phyloP scores from a whole-genome alignment of 1,140 invertebrate species.

The Drosophila nasuta region DNA sequence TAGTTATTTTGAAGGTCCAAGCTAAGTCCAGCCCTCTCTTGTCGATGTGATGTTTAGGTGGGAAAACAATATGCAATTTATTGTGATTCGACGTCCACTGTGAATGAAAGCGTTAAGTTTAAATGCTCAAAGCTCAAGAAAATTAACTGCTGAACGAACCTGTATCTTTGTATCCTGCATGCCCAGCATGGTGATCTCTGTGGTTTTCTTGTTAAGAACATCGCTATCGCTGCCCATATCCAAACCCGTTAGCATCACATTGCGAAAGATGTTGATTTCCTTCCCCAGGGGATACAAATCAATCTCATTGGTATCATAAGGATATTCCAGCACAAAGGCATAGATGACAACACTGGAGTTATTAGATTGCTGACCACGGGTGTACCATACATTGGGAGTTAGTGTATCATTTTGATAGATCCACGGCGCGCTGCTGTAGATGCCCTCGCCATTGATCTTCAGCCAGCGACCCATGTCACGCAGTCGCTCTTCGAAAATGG shows the following conservation, averaged over 20 bases:
- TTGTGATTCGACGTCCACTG: conserved; percentile 64
- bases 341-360: conserved; percentile 51
- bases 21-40: conserved; percentile 69
- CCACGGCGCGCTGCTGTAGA: conserved; percentile 93
- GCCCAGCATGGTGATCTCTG: conserved; percentile 60
- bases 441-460: conserved; percentile 93
- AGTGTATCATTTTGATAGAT: conserved; percentile 92
- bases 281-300: conserved; percentile 73
- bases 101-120: conserved; percentile 1
- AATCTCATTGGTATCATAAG: conserved; percentile 76
- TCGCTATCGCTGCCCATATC: conserved; percentile 45
- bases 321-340: conserved; percentile 81
- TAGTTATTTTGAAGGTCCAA: conserved; percentile 80
- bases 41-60: conserved; percentile 76
- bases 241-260: conserved; percentile 59
- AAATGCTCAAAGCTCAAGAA: not conserved
- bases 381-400: conserved; percentile 92
- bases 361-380: conserved; percentile 76
- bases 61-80: conserved; percentile 67
- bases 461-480: conserved; percentile 90
- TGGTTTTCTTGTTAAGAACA: conserved; percentile 37
- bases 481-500: conserved; percentile 96
- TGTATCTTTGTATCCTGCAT: conserved; percentile 63
- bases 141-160: conserved; percentile 33
- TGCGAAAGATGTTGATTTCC: conserved; percentile 42